Base-by-base conservation (phyloP, 2,113 vertebrate species). In the Upupa epops region DNA sequence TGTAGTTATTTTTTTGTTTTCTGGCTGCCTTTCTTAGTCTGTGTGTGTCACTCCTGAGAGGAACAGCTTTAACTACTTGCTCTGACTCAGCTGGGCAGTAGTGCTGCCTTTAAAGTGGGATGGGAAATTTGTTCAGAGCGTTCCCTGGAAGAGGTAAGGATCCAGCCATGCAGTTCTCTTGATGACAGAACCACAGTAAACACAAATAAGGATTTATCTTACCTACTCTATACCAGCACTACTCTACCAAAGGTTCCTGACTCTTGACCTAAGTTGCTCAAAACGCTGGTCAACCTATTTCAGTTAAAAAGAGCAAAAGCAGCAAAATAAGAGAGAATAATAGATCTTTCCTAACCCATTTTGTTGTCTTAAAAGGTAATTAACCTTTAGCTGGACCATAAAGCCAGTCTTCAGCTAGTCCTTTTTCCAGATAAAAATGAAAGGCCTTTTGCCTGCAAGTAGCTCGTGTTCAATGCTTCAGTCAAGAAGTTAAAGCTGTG, bases 331-430 rank as follows among this genome's bases (percentile, higher is more conserved):
- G 17, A 70, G 60, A 70, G 76, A 89, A 69, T 54, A 91, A 70
- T n/a, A 80, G 28, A 66, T 88, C 83, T 83, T 80, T 74, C n/a
- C 80, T 90, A 80, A 81, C 26, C 31, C 4, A 4, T 63, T 92
- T 90, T 74, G 29, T 83, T 77, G 69, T 28, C 65, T 83, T 76
- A 66, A 91, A 86, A 71, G 22, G 34, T 74, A 88, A 80, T 86
- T 93, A 88, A 92, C 86, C 64, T 94, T 91, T 83, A 76, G 56
- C 55, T 92, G 48, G 68, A 77, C 37, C n/a, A 66, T 59, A 83
- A 82, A 73, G n/a, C 32, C 86, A 6, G 0, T 64, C 59, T 84
- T 89, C 55, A 55, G 8, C 36, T 71, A 52, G 32, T 31, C 48
- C 20, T 68, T 3, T 56, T 83, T 83, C 48, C n/a, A 76, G 55